Conservation (phyloP, 2,113 vertebrate genomes). For the Natator depressus region DNA sequence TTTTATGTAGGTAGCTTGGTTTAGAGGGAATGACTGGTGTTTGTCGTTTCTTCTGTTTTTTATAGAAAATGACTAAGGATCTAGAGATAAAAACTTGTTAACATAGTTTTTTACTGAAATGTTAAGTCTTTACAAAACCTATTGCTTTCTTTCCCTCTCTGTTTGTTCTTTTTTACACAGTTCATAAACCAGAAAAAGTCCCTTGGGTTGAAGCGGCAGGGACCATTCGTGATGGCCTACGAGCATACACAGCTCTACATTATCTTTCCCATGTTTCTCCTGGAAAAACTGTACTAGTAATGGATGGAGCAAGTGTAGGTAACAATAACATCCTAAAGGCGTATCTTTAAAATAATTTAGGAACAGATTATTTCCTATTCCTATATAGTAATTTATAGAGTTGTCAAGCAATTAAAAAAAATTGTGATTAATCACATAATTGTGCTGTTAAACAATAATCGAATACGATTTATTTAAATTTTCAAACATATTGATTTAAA, state of each 20-base stretch:
- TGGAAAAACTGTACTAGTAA: constrained; percentile 88
- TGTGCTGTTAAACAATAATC: too few relatives aligned
- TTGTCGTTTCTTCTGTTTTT: neutral
- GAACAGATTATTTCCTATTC: neutral
- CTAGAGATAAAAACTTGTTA: neutral
- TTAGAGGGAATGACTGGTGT: neutral
- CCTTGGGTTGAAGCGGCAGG: constrained; percentile 85
- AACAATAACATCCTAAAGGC: neutral
- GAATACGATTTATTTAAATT: too few relatives aligned
- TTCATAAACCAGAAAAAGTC: constrained; percentile 91
- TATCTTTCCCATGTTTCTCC: constrained; percentile 85
- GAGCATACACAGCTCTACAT: constrained; percentile 92
- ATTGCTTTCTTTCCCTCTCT: neutral
- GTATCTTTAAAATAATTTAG: neutral
- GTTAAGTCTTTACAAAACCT: neutral
- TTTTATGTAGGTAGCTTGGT: neutral
- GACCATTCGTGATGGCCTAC: constrained; percentile 87
- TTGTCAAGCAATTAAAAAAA: too few relatives aligned
- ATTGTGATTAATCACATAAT: too few relatives aligned
- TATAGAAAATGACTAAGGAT: neutral
- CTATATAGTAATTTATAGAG: neutral
- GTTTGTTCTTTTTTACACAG: constrained; percentile 65
- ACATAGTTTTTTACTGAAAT: neutral
- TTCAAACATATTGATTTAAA: too few relatives aligned
- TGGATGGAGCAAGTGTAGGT: constrained; percentile 95